phyloP scores from a whole-genome alignment of 2,113 vertebrate genomes.

The Leptocoma aspasia region DNA sequence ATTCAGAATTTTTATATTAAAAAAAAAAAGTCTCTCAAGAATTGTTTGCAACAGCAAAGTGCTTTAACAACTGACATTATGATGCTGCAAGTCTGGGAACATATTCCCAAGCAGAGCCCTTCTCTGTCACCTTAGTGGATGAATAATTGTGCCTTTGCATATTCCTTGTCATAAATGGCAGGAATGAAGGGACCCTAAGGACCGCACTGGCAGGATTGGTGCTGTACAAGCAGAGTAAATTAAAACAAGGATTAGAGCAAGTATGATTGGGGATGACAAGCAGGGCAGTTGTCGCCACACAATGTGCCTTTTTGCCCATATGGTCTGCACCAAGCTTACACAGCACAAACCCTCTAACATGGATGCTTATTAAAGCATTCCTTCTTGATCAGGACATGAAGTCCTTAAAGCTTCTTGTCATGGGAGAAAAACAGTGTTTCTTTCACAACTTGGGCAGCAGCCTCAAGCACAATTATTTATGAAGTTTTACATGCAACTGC shows the following conservation, averaged over 20 bases:
- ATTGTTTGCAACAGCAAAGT: slow-evolving; percentile 85
- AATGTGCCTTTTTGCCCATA: slow-evolving; percentile 83
- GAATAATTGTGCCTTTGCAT: slow-evolving; percentile 95
- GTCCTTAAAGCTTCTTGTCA: slow-evolving; percentile 61
- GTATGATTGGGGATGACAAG: slow-evolving; percentile 91
- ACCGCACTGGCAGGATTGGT: slow-evolving; percentile 82
- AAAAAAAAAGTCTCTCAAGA: slow-evolving; percentile 79
- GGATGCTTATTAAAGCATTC: slow-evolving; percentile 73
- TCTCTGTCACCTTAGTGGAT: slow-evolving; percentile 89
- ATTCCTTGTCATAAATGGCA: slow-evolving; percentile 89
- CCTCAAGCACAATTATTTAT: slow-evolving; percentile 40
- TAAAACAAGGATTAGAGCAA: slow-evolving; percentile 92
- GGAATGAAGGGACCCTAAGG: slow-evolving; percentile 93
- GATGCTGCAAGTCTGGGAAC: slow-evolving; percentile 77
- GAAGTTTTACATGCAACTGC: not conserved
- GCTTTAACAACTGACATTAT: slow-evolving; percentile 83
- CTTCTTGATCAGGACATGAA: slow-evolving; percentile 61
- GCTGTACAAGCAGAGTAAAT: slow-evolving; percentile 91
- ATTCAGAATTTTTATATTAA: slow-evolving; percentile 60
- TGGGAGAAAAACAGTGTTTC: slow-evolving; percentile 39
- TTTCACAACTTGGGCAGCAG: slow-evolving; percentile 24
- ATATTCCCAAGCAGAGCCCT: slow-evolving; percentile 84
- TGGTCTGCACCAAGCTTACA: slow-evolving; percentile 80
- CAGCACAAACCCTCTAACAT: slow-evolving; percentile 63
- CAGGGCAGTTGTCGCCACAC: slow-evolving; percentile 79